Base-by-base conservation (phyloP, 1,140 invertebrate species). In the Tetragnatha versicolor region DNA sequence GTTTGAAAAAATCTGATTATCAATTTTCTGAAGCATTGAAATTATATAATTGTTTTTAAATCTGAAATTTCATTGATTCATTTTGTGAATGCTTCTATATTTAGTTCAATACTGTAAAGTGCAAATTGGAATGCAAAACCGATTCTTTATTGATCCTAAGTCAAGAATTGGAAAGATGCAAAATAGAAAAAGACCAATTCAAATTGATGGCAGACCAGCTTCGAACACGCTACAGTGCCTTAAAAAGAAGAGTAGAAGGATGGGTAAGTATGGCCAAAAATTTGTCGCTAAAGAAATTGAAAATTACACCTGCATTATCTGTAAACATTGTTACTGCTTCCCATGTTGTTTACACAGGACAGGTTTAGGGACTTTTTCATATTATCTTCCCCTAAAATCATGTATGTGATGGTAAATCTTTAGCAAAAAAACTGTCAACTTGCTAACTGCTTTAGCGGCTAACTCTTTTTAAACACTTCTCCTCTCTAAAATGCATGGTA, bases 141-240 rank as follows among this genome's bases (percentile, higher is more conserved):
- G 92, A 94, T 85, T 92, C 93, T 4, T 82, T 95, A 47, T 85
- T 90, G 3, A 92, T 94, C 66, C 86, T 94, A 82, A 92, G 89
- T 73, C 89, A 91, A 82, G 92, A 95, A 83, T 85, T 94, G 53
- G 91, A 93, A 79, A 90, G 93, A 86, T 93, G 91, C 84, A 90
- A 91, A 79, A 90, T 89, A 77, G 92, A 95, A 83, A 85, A 91
- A 55, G 93, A 95, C 85, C 91, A 93, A 83, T 94, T 92, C 82
- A 93, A 93, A 85, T 83, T 93, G 25, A 90, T 94, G 88, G 92
- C 92, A 3, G 93, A 94, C 84, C 92, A 94, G 80, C 85, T 93
- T 25, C 89, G 92, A 82, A 88, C 90, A 76, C 88, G 90, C 55
- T 92, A 90, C 73, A 85, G 84, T 72, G 82, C 82, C 33, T 61